These are phyloP conservation scores for Philereme vetulata DNA, from an alignment of 2,888 invertebrate species.

Conservation along the genomic window DNA sequence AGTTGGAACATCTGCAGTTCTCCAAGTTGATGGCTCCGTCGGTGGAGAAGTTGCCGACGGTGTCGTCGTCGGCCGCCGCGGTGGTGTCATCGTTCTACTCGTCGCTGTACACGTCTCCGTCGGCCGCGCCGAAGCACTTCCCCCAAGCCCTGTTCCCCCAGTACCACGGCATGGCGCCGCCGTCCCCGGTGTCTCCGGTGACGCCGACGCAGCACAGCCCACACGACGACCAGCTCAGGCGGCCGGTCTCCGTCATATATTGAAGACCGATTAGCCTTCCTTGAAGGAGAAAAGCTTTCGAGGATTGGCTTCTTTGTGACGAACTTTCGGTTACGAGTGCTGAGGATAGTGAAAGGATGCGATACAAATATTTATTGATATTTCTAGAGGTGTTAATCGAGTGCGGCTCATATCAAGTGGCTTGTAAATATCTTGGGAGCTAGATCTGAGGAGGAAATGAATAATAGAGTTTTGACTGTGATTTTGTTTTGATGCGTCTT, in stretches of 20 bases:
- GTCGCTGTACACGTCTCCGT: conserved; percentile 85
- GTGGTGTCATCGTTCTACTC: conserved; percentile 88
- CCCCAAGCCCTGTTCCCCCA: conserved; percentile 81
- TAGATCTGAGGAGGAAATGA: conserved; percentile 47
- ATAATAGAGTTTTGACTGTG: conserved; percentile 73
- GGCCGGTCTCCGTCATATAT: conserved; percentile 89
- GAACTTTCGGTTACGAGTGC: conserved; percentile 47
- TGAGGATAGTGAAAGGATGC: conserved; percentile 59
- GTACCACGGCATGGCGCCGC: conserved; percentile 73
- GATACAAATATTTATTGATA: conserved; percentile 73
- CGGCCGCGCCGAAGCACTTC: conserved; percentile 80
- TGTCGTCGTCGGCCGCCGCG: conserved; percentile 79
- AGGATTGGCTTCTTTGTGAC: conserved; percentile 57
- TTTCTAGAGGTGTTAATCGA: conserved; percentile 56
- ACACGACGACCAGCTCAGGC: conserved; percentile 84
- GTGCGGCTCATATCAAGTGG: conserved; percentile 74
- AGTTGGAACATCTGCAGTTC: conserved; percentile 87
- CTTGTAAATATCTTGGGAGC: conserved; percentile 66
- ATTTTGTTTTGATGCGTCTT: conserved; percentile 72
- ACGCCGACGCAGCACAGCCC: conserved; percentile 77
- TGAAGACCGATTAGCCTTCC: conserved; percentile 81
- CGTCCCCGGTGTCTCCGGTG: conserved; percentile 75
- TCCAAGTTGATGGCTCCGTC: conserved; percentile 84
- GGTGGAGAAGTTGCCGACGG: conserved; percentile 74
- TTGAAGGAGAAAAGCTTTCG: conserved; percentile 58